These are phyloP conservation scores for Phytoseiulus persimilis DNA, from an alignment of 2,888 invertebrate genomes.

Conservation along the genomic window DNA sequence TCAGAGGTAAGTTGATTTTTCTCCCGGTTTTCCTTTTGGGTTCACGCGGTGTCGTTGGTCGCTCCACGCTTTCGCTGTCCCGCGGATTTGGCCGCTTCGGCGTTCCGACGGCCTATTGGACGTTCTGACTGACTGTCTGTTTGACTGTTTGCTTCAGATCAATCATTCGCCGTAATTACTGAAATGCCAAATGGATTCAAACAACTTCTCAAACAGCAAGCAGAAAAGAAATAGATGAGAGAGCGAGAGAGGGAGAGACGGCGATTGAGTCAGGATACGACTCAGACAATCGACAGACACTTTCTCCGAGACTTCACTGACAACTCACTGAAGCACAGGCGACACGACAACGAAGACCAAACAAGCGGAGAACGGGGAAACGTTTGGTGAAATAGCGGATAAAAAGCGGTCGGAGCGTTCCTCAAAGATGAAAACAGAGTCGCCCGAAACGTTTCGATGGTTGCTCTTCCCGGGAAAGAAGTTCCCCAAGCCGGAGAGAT, in stretches of 20 bases:
- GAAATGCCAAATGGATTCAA: not conserved
- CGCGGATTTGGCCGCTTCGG: not conserved
- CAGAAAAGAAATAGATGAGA: not conserved
- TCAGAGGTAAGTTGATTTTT: too few species aligned
- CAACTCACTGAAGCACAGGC: not conserved
- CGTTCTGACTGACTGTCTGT: not conserved
- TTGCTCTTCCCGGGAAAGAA: not conserved
- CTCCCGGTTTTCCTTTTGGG: too few species aligned
- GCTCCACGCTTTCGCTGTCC: not conserved
- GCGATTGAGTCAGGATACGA: not conserved
- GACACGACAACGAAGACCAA: not conserved
- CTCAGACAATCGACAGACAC: not conserved
- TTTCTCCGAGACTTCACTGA: not conserved
- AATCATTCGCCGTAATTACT: not conserved
- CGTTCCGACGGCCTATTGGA: not conserved
- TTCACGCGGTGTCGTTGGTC: not conserved
- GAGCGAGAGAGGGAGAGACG: not conserved
- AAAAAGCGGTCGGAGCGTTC: not conserved
- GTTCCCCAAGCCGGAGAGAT: too few species aligned
- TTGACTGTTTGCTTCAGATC: constrained; percentile 5
- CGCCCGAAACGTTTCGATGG: not conserved
- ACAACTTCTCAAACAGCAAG: not conserved
- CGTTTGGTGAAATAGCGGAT: not conserved
- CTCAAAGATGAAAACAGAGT: not conserved
- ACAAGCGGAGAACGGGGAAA: not conserved